Conservation (phyloP, 2,797 vertebrate genomes). For the Agapornis canus region DNA sequence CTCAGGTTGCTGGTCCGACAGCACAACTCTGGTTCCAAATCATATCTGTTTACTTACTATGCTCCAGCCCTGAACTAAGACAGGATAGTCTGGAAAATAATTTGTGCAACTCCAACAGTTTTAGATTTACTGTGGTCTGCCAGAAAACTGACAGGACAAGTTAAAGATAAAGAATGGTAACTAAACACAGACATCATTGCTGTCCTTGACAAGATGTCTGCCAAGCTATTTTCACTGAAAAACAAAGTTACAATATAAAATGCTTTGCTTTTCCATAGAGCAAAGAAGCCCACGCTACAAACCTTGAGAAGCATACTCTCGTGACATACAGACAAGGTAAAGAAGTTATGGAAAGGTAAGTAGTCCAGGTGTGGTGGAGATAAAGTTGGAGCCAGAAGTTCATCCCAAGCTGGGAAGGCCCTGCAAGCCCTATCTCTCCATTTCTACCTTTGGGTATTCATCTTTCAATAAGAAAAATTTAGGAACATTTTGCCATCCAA, state of each 20-base stretch:
- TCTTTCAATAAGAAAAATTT: not conserved
- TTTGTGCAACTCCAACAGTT: conserved; percentile 32
- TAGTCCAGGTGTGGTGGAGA: not conserved
- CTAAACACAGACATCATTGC: conserved; percentile 22
- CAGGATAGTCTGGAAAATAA: conserved; percentile 49
- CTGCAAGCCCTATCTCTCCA: not conserved
- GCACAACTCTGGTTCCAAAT: not conserved
- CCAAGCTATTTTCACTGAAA: conserved; percentile 5
- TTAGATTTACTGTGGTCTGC: conserved; percentile 50
- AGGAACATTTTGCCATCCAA: not conserved
- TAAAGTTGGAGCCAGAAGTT: not conserved
- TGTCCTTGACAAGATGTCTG: conserved; percentile 22
- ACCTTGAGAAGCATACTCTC: not conserved
- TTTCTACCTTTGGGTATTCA: not conserved
- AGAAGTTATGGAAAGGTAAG: not conserved
- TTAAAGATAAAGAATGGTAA: conserved; percentile 63
- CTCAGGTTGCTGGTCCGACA: not conserved
- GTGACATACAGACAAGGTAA: not conserved
- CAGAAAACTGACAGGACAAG: conserved; percentile 54
- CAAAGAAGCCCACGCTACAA: not conserved
- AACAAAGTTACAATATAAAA: not conserved
- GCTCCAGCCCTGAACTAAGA: not conserved
- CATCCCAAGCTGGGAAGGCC: not conserved
- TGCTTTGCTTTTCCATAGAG: not conserved
- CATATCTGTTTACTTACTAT: conserved; percentile 7